phyloP scores from a whole-genome alignment of 1,140 invertebrate species.

The Sarcophaga bullata region DNA sequence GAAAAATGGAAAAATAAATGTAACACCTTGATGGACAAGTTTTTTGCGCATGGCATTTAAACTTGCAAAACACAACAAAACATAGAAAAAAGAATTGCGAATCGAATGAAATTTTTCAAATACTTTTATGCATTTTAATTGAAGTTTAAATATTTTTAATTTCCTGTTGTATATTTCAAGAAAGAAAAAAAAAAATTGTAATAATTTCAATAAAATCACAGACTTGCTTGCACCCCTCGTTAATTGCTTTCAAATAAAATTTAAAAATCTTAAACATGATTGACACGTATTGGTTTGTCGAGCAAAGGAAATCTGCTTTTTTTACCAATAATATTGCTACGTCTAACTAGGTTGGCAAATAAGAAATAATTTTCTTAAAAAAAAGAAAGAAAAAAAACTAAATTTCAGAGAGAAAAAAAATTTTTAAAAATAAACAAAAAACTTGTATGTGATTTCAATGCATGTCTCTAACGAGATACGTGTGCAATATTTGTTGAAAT shows the following conservation, averaged over 20 bases:
- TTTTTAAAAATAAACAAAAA: not conserved
- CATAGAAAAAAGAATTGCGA: too few relatives aligned
- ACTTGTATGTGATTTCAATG: not conserved
- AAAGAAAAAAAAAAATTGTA: not conserved
- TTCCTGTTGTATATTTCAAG: conserved; percentile 6
- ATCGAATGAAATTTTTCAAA: not conserved
- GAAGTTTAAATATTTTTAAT: conserved; percentile 36
- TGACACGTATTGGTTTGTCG: conserved; percentile 34
- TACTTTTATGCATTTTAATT: conserved; percentile 2
- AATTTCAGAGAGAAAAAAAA: not conserved
- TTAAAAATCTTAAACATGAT: conserved; percentile 35
- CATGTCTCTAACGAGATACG: not conserved
- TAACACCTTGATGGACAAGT: conserved; percentile 16
- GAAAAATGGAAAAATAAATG: not conserved
- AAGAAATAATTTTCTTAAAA: not conserved
- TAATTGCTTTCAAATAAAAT: conserved; percentile 40
- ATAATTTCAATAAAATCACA: not conserved
- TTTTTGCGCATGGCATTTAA: too few relatives aligned
- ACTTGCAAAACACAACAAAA: too few relatives aligned
- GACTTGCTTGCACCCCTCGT: not conserved
- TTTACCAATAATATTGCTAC: not conserved
- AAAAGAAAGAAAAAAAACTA: too few relatives aligned
- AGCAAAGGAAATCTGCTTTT: conserved; percentile 21
- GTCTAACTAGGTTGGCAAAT: not conserved
- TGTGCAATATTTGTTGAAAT: not conserved